Conservation (phyloP, 1,140 invertebrate species). For the Akabosia matsudoensis region DNA sequence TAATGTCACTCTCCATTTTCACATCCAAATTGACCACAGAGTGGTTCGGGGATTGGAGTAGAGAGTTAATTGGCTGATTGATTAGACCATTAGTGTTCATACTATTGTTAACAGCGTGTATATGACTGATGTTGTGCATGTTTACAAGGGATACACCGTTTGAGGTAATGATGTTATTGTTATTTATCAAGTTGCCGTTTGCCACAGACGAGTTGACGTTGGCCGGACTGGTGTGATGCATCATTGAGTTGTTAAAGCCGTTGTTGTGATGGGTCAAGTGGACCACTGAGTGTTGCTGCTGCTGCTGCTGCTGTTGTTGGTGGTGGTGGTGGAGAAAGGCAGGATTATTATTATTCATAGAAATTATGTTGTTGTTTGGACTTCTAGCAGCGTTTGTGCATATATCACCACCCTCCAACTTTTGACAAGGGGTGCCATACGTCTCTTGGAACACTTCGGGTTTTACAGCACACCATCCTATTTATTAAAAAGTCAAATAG, state of each 20-base stretch:
- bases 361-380: conserved; percentile 32
- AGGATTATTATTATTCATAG: conserved; percentile 25
- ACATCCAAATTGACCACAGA: not conserved
- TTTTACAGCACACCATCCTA: conserved; percentile 52
- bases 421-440: conserved; percentile 53
- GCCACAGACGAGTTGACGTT: not conserved
- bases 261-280: not conserved
- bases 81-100: not conserved
- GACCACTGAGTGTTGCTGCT: no score
- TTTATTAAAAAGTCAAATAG: no score
- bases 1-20: conserved; percentile 27
- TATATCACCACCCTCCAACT: conserved; percentile 51
- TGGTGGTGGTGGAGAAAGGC: conserved; percentile 26
- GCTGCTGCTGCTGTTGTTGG: conserved; percentile 38
- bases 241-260: not conserved
- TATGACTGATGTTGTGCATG: conserved; percentile 10
- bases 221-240: not conserved
- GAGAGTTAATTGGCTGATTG: not conserved
- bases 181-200: conserved; percentile 3
- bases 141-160: not conserved
- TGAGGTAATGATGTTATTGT: conserved; percentile 2
- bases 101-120: not conserved
- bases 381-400: conserved; percentile 25
- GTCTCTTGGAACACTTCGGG: conserved; percentile 51
- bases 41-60: not conserved